Base-by-base conservation (phyloP, 1,140 invertebrate species). In the Propsilocerus akamusi region DNA sequence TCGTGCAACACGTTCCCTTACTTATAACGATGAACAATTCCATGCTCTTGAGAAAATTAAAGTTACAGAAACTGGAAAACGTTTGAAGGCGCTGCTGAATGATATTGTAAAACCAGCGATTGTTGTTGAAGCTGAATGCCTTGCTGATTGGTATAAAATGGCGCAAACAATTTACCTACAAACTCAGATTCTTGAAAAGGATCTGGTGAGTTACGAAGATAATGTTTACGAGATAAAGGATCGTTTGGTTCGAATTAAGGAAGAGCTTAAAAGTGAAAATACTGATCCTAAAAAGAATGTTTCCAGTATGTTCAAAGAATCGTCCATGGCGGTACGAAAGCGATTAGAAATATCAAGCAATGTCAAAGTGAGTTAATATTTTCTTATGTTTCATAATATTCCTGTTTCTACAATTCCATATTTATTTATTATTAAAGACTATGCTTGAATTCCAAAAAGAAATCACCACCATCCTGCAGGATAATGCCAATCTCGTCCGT, bases 1-100 rank as follows among this genome's bases (percentile, higher is more conserved):
- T 70, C 73, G 87, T 56, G 86, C 86, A 20, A 87, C 86, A 8
- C 71, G 84, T 53, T 80, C 76, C 52, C 65, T 92, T 2, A 89
- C 87, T 0, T 90, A 88, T 63, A 91, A 93, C 61, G 89, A 94
- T 68, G 89, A 93, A 67, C 88, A 93, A 65, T 91, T 94, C 61
- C 89, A 94, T 67, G 80, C 90, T 37, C 68, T 94, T 47, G 89
- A 93, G 71, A 77, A 88, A 60, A 65, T 64, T 24, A 62, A 72
- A 61, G 65, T 71, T 14, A 62, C 69, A 2, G 78, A 83, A 60
- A 85, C 81, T 11, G 77, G 78, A 8, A 75, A 76, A 54, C 68
- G 75, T 46, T 67, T 84, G 12, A 79, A 81, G 57, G 63, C 68
- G 2, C 58, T 86, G 25, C 60, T 84, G 8, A 70, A 80, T 53